Evolutionary conservation across 2,888 invertebrate genomes (phyloP).

Genomic region (Drosophila anomalipes): DNA sequence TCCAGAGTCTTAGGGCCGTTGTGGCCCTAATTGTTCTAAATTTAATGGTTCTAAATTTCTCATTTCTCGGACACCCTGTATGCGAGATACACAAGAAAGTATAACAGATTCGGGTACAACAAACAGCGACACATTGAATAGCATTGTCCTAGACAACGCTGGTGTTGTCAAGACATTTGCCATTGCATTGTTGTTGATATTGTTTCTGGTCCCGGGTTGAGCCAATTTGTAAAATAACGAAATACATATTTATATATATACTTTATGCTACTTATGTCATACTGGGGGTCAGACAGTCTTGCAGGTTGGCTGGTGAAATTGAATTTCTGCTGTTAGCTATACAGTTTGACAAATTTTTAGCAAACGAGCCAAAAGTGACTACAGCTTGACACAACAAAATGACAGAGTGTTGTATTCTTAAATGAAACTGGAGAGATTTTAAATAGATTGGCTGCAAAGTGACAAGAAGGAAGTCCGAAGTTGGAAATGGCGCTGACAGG

Average conservation of each 20-base stretch:
- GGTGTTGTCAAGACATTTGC: slow-evolving; percentile 65
- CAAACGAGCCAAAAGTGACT: slow-evolving; percentile 66
- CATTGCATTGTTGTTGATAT: slow-evolving; percentile 30
- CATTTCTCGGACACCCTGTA: slow-evolving; percentile 32
- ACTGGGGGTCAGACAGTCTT: slow-evolving; percentile 40
- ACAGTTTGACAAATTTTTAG: slow-evolving; percentile 73
- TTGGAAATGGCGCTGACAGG: slow-evolving; percentile 21
- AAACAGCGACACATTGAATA: slow-evolving; percentile 18
- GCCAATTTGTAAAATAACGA: slow-evolving; percentile 77
- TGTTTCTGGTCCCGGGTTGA: slow-evolving; percentile 54
- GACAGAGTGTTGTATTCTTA: slow-evolving; percentile 30
- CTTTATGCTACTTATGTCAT: slow-evolving; percentile 56
- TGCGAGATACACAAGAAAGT: slow-evolving; percentile 6
- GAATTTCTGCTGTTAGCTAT: slow-evolving; percentile 71
- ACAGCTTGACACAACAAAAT: slow-evolving; percentile 46
- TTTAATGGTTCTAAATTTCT: neutral
- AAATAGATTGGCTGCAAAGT: slow-evolving; percentile 26
- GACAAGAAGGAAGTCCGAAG: neutral
- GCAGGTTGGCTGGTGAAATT: slow-evolving; percentile 64
- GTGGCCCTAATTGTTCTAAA: neutral
- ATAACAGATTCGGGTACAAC: slow-evolving; percentile 17
- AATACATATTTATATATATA: slow-evolving; percentile 37
- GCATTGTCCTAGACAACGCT: slow-evolving; percentile 49
- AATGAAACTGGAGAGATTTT: slow-evolving; percentile 22
- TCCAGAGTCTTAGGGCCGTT: neutral